Conservation (phyloP, 2,888 invertebrate genomes). For the Aphodius granarius region DNA sequence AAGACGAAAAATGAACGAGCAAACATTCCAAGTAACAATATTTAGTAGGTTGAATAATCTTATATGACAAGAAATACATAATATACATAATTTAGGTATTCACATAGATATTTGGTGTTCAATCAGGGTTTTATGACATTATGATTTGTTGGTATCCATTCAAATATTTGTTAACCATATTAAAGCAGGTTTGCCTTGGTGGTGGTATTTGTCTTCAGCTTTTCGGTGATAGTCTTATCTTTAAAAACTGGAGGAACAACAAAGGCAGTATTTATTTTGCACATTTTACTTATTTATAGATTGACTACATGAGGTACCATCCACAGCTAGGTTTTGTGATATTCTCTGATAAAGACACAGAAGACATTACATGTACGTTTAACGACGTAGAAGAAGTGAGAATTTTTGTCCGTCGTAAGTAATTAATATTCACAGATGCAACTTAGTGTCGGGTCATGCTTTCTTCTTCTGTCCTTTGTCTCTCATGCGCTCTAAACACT, state of each 20-base stretch:
- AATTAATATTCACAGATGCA: background rate
- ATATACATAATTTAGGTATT: background rate
- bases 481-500: too few species aligned
- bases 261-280: background rate
- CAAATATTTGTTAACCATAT: background rate
- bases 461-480: background rate
- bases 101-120: background rate
- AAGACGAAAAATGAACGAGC: background rate
- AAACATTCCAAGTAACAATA: too few species aligned
- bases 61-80: background rate
- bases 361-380: background rate
- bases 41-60: slow-evolving; percentile 4
- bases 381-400: background rate
- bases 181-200: background rate
- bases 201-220: slow-evolving; percentile 1
- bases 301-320: background rate
- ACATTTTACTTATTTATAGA: background rate
- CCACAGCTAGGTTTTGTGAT: background rate
- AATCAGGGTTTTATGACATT: background rate
- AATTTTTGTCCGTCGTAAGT: background rate
- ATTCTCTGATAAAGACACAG: background rate
- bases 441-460: background rate
- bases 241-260: too few species aligned
- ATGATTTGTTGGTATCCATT: too few species aligned
- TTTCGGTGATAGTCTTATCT: background rate